These are phyloP conservation scores for Cryptoprocta ferox DNA, from an alignment of 2,797 vertebrate genomes.

Conservation along the genomic window DNA sequence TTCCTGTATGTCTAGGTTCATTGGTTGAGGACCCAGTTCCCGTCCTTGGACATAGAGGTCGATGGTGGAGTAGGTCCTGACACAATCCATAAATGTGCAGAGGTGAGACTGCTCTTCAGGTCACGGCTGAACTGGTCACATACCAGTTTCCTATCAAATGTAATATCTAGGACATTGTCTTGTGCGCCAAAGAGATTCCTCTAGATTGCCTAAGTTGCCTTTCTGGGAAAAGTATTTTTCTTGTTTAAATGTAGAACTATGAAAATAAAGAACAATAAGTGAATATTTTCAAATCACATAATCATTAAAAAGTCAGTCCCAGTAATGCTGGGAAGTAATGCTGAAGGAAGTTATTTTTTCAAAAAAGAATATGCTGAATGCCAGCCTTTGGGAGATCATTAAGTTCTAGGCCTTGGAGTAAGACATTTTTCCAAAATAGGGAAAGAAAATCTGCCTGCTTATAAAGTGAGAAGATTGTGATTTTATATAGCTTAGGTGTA, in stretches of 20 bases:
- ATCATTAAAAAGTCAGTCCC: conserved; percentile 13
- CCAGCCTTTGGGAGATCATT: not conserved
- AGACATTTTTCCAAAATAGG: not conserved
- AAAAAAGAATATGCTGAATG: not conserved
- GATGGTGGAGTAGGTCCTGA: conserved; percentile 98
- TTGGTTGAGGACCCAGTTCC: conserved; percentile 97
- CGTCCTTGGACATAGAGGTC: conserved; percentile 98
- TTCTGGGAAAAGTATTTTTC: conserved; percentile 11
- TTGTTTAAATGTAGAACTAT: conserved; percentile 31
- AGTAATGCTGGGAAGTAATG: not conserved
- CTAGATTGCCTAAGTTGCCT: conserved; percentile 1
- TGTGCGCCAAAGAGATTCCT: not conserved
- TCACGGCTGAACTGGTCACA: not conserved
- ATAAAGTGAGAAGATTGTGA: not conserved
- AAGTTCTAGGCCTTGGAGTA: not conserved
- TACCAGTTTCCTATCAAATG: not conserved
- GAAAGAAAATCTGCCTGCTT: not conserved
- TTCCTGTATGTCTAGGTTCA: conserved; percentile 89
- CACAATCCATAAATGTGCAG: conserved; percentile 96
- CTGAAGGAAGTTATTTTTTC: not conserved
- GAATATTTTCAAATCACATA: conserved; percentile 17
- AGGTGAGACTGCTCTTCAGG: conserved; percentile 87
- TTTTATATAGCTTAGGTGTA: not conserved
- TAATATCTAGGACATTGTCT: not conserved
- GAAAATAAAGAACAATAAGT: conserved; percentile 24